These are phyloP conservation scores for Rattus rattus DNA, from an alignment of 2,113 vertebrate genomes.

Conservation along the genomic window DNA sequence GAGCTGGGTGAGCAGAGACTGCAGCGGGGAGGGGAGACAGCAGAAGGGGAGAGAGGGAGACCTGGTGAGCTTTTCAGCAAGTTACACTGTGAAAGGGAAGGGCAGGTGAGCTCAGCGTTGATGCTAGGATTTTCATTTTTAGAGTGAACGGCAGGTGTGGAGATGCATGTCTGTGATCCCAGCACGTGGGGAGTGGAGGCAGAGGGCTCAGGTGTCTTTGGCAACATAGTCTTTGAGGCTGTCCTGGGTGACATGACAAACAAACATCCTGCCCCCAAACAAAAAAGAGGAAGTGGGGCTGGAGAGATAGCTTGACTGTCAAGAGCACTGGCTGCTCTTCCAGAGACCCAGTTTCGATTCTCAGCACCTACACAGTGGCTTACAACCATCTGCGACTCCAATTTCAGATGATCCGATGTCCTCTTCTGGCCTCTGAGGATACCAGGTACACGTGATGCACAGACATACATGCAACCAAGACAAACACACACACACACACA, in stretches of 20 bases:
- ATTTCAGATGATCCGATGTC: background rate
- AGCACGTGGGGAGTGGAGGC: background rate
- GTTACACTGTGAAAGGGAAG: background rate
- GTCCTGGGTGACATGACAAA: background rate
- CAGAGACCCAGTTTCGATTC: background rate
- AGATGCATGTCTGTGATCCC: background rate
- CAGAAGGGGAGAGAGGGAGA: background rate
- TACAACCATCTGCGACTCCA: background rate
- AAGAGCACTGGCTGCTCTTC: background rate
- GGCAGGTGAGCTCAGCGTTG: background rate
- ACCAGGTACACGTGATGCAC: background rate
- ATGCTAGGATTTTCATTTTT: conserved; percentile 12
- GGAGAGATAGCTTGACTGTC: background rate
- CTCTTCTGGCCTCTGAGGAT: background rate
- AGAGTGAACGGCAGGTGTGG: background rate
- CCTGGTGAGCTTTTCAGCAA: background rate
- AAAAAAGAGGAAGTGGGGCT: background rate
- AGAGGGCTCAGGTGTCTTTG: background rate
- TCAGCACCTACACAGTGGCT: background rate
- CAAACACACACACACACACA: background rate
- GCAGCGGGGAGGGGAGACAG: background rate
- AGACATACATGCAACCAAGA: background rate
- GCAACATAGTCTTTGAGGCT: background rate
- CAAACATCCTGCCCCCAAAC: background rate
- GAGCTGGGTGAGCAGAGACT: background rate